Conservation (phyloP, 2,888 invertebrate species). For the Palloptera scutellata region DNA sequence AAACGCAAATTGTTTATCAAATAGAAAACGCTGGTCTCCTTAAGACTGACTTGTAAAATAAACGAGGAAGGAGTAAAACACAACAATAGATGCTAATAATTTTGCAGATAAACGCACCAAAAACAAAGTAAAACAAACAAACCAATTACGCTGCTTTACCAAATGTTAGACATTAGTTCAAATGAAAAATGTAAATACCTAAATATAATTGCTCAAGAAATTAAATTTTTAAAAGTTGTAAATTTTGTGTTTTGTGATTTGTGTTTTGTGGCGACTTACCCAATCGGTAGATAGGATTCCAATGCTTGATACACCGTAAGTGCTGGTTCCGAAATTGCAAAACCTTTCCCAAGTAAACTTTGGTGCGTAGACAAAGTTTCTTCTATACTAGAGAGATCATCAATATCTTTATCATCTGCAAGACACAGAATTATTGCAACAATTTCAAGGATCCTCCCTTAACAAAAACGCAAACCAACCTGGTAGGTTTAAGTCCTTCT, state of each 20-base stretch:
- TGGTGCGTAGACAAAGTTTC: conserved; percentile 68
- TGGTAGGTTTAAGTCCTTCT: conserved; percentile 78
- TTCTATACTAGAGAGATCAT: conserved; percentile 77
- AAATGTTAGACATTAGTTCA: conserved; percentile 31
- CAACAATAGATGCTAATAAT: conserved; percentile 23
- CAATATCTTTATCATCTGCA: conserved; percentile 73
- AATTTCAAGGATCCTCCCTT: not conserved
- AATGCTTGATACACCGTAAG: conserved; percentile 90
- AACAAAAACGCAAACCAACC: conserved; percentile 45
- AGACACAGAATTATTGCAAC: conserved; percentile 18
- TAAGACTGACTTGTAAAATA: conserved; percentile 73
- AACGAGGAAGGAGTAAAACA: conserved; percentile 3
- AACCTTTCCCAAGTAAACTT: conserved; percentile 83
- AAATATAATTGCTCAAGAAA: not conserved
- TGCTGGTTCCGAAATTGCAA: conserved; percentile 83
- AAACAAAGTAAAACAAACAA: conserved; percentile 21
- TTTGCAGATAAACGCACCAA: conserved; percentile 15
- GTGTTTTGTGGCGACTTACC: conserved; percentile 67
- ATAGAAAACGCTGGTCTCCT: conserved; percentile 84
- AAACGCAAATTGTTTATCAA: conserved; percentile 86
- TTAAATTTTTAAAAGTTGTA: not conserved
- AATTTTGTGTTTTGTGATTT: not conserved
- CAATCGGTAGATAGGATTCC: conserved; percentile 85
- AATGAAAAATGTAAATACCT: conserved; percentile 10
- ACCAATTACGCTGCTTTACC: conserved; percentile 36